Percentiles rank a stretch among this genome's conserved stretches.
Conservation (phyloP, 2,888 invertebrate genomes). For the Athetis lepigone region DNA sequence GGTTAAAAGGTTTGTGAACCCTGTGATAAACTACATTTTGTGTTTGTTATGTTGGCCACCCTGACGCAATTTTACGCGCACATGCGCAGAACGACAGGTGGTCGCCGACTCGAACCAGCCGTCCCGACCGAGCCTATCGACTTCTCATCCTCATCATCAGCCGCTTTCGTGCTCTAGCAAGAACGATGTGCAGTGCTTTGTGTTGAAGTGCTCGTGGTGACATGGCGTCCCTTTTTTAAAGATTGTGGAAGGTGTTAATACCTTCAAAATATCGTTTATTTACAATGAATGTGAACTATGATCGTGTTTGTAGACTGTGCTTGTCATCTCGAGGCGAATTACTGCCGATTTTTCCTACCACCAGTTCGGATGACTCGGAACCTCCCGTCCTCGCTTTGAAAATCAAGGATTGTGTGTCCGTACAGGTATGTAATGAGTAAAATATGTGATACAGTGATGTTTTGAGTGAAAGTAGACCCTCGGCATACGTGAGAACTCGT, state of each 20-base stretch:
- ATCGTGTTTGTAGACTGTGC: constrained; percentile 92
- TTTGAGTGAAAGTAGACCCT: constrained; percentile 90
- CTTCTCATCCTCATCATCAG: constrained; percentile 91
- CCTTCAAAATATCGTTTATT: constrained; percentile 84
- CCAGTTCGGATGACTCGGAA: constrained; percentile 89
- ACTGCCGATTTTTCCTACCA: constrained; percentile 91
- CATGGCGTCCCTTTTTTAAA: constrained; percentile 88
- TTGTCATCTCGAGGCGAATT: constrained; percentile 91
- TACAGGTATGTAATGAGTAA: constrained; percentile 91
- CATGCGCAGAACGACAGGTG: constrained; percentile 91
- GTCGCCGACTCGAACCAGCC: constrained; percentile 90
- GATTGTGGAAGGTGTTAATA: constrained; percentile 79
- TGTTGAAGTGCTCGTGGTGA: constrained; percentile 90
- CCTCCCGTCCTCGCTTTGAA: constrained; percentile 91
- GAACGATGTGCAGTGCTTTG: constrained; percentile 90
- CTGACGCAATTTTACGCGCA: constrained; percentile 88
- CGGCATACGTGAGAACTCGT: constrained; percentile 88
- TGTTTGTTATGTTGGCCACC: constrained; percentile 79
- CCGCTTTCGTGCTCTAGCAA: constrained; percentile 89
- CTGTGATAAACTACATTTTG: constrained; percentile 75
- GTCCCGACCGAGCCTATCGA: constrained; percentile 89
- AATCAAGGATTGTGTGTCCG: constrained; percentile 92
- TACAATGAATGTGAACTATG: constrained; percentile 90
- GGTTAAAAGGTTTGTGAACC: constrained; percentile 69
- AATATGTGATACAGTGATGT: constrained; percentile 80